Evolutionary conservation across 2,113 vertebrate species (phyloP).

Genomic region (Chroicocephalus ridibundus): DNA sequence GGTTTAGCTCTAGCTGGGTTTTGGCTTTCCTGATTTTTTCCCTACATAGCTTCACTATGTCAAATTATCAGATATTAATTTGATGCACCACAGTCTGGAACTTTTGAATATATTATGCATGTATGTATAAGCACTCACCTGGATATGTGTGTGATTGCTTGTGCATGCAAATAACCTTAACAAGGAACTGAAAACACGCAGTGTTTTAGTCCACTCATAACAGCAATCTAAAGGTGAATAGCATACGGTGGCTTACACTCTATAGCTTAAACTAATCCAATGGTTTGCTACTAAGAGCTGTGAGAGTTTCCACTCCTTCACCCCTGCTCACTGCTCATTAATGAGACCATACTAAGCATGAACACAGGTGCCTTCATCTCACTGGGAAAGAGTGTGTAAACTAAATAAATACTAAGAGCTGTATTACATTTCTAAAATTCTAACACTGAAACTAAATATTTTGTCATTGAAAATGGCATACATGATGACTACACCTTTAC

Average conservation of each 20-base stretch:
- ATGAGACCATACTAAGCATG: not conserved
- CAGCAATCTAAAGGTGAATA: not conserved
- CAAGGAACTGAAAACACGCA: not conserved
- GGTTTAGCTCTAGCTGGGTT: too few relatives aligned
- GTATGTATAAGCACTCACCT: not conserved
- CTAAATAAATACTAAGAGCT: not conserved
- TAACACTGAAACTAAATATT: not conserved
- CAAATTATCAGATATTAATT: not conserved
- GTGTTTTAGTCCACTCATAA: not conserved
- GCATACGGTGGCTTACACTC: not conserved
- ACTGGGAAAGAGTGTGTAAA: not conserved
- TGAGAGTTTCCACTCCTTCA: not conserved
- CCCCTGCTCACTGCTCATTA: not conserved
- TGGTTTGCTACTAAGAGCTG: not conserved
- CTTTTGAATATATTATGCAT: not conserved
- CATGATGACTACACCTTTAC: not conserved
- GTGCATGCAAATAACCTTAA: not conserved
- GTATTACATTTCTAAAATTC: not conserved
- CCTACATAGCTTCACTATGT: not conserved
- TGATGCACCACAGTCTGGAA: not conserved
- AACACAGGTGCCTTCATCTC: not conserved
- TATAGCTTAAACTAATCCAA: not conserved
- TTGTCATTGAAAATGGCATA: not conserved
- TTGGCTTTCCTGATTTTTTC: too few relatives aligned
- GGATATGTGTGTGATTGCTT: not conserved